Evolutionary conservation across 2,888 invertebrate genomes (phyloP).

Genomic region (Labia minor): DNA sequence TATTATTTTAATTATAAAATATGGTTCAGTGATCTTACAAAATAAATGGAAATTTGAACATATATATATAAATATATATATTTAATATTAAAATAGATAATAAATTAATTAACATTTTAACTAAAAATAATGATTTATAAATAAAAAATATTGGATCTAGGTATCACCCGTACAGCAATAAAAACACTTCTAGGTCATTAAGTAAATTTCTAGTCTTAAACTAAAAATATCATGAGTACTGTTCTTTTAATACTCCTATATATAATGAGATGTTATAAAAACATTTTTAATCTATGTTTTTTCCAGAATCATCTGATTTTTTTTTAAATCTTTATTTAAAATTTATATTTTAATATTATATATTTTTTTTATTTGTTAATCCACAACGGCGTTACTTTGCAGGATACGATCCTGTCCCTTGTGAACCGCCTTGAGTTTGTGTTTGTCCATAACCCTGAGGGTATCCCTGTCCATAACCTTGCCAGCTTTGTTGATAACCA

Average conservation of each 20-base stretch:
- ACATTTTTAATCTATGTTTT: background rate
- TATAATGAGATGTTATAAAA: background rate
- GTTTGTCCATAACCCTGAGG: background rate
- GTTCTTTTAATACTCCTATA: conserved; percentile 5
- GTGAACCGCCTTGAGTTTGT: background rate
- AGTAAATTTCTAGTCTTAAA: background rate
- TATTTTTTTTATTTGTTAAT: background rate
- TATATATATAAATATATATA: background rate
- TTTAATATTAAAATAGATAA: background rate
- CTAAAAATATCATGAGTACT: background rate
- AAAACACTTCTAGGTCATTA: background rate
- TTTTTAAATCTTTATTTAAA: too few species aligned
- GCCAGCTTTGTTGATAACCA: conserved; percentile 22
- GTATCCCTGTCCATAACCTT: conserved; percentile 26
- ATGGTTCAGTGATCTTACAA: too few species aligned
- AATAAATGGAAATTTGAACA: too few species aligned
- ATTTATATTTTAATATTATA: too few species aligned
- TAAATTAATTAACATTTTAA: too few species aligned
- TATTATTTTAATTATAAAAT: too few species aligned
- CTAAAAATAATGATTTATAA: background rate
- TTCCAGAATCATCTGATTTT: too few species aligned
- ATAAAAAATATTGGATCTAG: background rate
- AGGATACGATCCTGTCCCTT: background rate
- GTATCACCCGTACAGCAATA: background rate
- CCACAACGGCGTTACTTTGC: background rate